Conservation (phyloP, 2,888 invertebrate genomes). For the Scaptomyza parva region DNA sequence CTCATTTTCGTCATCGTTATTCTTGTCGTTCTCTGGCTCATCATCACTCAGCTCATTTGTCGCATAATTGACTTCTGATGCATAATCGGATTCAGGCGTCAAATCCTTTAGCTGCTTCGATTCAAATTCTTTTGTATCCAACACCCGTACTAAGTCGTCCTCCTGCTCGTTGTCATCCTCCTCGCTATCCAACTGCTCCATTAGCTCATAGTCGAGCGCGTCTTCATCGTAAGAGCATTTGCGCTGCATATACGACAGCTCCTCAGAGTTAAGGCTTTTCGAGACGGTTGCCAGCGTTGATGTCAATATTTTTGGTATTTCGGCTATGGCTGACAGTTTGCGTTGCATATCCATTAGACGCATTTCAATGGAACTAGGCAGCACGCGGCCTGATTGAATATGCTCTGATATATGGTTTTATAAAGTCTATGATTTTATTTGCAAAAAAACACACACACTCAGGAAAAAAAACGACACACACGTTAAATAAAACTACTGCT, state of each 20-base stretch:
- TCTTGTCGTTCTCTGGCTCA: slow-evolving; percentile 46
- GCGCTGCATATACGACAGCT: slow-evolving; percentile 52
- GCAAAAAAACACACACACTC: slow-evolving; percentile 31
- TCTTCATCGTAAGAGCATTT: slow-evolving; percentile 81
- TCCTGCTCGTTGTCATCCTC: slow-evolving; percentile 27
- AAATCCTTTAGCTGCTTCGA: slow-evolving; percentile 70
- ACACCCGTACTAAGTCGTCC: slow-evolving; percentile 46
- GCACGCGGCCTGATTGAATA: slow-evolving; percentile 47
- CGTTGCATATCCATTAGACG: slow-evolving; percentile 84
- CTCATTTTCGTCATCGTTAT: slow-evolving; percentile 24
- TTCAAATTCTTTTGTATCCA: slow-evolving; percentile 34
- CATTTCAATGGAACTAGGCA: slow-evolving; percentile 80
- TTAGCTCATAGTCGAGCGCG: slow-evolving; percentile 77
- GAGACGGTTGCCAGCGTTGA: slow-evolving; percentile 84
- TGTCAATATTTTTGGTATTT: slow-evolving; percentile 83
- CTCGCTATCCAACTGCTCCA: slow-evolving; percentile 56
- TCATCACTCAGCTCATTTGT: slow-evolving; percentile 60
- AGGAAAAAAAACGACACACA: slow-evolving; percentile 18
- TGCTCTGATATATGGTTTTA: slow-evolving; percentile 19
- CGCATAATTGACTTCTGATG: slow-evolving; percentile 81
- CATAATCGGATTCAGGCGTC: slow-evolving; percentile 84
- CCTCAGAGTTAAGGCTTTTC: slow-evolving; percentile 80
- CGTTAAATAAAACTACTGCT: slow-evolving; percentile 7
- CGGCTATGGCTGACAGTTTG: slow-evolving; percentile 84
- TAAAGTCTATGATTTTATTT: slow-evolving; percentile 56